These are phyloP conservation scores for Etheostoma spectabile DNA, from an alignment of 2,113 vertebrate genomes.

Conservation along the genomic window DNA sequence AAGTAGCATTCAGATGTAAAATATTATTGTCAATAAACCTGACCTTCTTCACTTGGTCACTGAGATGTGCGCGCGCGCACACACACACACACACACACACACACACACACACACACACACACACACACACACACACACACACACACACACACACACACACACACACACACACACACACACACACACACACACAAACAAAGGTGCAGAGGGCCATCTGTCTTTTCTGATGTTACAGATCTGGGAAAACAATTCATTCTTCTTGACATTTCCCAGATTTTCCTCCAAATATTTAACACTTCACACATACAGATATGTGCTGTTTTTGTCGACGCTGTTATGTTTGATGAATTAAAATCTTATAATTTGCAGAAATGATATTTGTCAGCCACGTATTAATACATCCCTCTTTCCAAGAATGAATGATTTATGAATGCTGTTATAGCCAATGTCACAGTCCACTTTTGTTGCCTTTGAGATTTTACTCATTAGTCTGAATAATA, in stretches of 20 bases:
- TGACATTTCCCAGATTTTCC: slow-evolving; percentile 72
- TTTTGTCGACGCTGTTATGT: neutral
- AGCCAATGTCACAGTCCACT: slow-evolving; percentile 78
- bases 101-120: slow-evolving; percentile 28
- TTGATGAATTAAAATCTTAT: slow-evolving; percentile 27
- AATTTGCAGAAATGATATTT: slow-evolving; percentile 46
- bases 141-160: slow-evolving; percentile 34
- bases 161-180: slow-evolving; percentile 39
- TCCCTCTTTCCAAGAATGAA: slow-evolving; percentile 54
- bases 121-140: slow-evolving; percentile 45
- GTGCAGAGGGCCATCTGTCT: slow-evolving; percentile 78
- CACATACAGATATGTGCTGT: slow-evolving; percentile 16
- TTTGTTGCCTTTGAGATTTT: slow-evolving; percentile 82
- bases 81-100: slow-evolving; percentile 40
- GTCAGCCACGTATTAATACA: slow-evolving; percentile 59
- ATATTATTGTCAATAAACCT: slow-evolving; percentile 33
- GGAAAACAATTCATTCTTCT: slow-evolving; percentile 67
- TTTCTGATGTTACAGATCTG: slow-evolving; percentile 70
- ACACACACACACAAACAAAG: slow-evolving; percentile 57
- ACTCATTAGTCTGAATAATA: slow-evolving; percentile 87
- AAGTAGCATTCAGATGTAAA: slow-evolving; percentile 35
- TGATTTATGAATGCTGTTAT: slow-evolving; percentile 79
- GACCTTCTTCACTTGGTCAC: slow-evolving; percentile 15
- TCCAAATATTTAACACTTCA: slow-evolving; percentile 27
- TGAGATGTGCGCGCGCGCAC: slow-evolving; percentile 6